phyloP scores from a whole-genome alignment of 2,113 vertebrate species.

The Romanogobio albipinnatus region DNA sequence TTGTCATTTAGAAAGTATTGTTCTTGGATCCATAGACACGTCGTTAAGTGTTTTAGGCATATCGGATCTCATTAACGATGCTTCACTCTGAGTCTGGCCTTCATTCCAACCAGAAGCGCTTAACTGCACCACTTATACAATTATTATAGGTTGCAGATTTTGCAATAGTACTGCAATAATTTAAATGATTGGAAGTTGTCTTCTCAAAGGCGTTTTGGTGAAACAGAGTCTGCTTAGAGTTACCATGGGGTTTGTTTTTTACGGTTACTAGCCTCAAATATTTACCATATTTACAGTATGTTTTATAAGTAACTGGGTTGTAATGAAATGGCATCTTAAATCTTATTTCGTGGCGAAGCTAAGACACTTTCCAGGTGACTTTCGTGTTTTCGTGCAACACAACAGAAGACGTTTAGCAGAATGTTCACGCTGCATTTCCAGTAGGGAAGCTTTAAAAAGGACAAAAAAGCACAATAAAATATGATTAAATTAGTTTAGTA shows the following conservation, averaged over 20 bases:
- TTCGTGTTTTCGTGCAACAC: not conserved
- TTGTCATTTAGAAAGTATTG: conserved; percentile 7
- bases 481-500: too few species aligned
- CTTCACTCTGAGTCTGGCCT: not conserved
- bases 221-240: conserved; percentile 5
- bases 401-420: not conserved
- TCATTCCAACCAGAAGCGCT: not conserved
- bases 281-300: not conserved
- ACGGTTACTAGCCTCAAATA: not conserved
- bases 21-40: not conserved
- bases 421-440: not conserved
- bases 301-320: conserved; percentile 5
- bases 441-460: not conserved
- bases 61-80: conserved; percentile 7
- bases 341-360: not conserved
- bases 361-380: not conserved
- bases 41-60: conserved; percentile 16
- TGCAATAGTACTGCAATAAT: conserved; percentile 3
- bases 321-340: not conserved
- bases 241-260: not conserved
- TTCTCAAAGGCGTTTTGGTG: not conserved
- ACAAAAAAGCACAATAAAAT: not conserved
- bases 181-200: not conserved
- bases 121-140: not conserved
- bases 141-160: conserved; percentile 30